phyloP scores from a whole-genome alignment of 2,113 vertebrate species.

The Alces alces region DNA sequence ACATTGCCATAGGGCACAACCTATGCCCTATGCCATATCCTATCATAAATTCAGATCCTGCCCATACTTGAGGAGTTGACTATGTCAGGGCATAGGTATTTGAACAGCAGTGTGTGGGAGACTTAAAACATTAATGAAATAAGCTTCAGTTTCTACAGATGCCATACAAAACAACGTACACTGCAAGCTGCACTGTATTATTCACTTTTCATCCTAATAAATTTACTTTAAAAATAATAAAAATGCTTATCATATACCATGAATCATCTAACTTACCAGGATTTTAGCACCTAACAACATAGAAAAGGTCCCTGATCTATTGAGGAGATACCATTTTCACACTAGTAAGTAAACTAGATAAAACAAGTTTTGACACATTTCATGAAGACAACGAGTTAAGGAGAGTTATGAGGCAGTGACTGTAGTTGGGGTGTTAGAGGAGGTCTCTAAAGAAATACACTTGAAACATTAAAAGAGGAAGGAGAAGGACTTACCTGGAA shows the following conservation, averaged over 20 bases:
- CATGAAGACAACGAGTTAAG: not conserved
- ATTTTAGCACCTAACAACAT: not conserved
- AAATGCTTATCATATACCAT: not conserved
- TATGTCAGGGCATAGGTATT: not conserved
- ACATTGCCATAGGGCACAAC: not conserved
- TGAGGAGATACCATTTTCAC: not conserved
- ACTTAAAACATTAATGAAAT: not conserved
- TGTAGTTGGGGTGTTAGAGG: not conserved
- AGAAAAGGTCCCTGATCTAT: not conserved
- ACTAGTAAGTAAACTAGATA: not conserved
- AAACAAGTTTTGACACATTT: not conserved
- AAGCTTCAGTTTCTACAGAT: not conserved
- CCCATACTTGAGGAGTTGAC: not conserved
- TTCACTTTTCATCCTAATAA: not conserved
- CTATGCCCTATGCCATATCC: too few species aligned
- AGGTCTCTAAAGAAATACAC: not conserved
- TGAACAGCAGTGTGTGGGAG: not conserved
- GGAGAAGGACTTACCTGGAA: not conserved
- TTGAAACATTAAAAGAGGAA: not conserved
- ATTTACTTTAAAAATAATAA: not conserved
- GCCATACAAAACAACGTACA: not conserved
- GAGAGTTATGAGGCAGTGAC: not conserved
- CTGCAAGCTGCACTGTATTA: not conserved
- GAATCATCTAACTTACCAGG: not conserved
- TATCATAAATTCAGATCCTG: not conserved